phyloP scores from a whole-genome alignment of 1,140 invertebrate species.

The Saccostrea cuccullata region DNA sequence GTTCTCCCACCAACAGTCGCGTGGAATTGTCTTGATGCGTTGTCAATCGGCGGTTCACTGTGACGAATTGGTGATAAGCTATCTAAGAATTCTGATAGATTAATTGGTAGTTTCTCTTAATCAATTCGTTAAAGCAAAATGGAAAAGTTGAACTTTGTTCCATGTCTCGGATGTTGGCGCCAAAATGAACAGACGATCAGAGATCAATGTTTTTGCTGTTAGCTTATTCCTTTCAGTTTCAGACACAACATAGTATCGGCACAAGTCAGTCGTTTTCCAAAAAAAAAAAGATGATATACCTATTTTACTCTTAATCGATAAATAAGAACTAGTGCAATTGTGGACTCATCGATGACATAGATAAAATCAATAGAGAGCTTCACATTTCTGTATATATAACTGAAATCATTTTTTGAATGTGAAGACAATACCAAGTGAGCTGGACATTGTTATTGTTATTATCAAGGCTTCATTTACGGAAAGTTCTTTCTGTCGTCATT shows the following conservation, averaged over 20 bases:
- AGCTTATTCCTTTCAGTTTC: not conserved
- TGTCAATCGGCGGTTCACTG: not conserved
- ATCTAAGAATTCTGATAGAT: not conserved
- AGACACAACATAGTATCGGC: not conserved
- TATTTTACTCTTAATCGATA: no score
- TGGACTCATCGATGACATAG: no score
- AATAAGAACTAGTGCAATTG: no score
- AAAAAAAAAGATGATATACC: no score
- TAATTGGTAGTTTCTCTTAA: conserved; percentile 1
- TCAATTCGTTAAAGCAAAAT: conserved; percentile 29
- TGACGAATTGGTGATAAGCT: conserved; percentile 26
- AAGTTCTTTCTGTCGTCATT: no score
- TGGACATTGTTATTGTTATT: no score
- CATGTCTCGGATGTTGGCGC: conserved; percentile 7
- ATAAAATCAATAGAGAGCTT: no score
- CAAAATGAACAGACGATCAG: not conserved
- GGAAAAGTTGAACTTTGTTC: conserved; percentile 18
- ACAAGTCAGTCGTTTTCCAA: not conserved
- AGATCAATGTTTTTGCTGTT: not conserved
- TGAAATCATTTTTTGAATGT: no score
- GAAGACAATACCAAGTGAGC: no score
- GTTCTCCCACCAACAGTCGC: not conserved
- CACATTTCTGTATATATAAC: no score
- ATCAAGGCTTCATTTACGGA: no score
- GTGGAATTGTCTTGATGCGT: not conserved